Evolutionary conservation across 2,888 invertebrate genomes (phyloP), one percentile per base, ranked within the genome.

Genomic region (Allacma fusca): DNA sequence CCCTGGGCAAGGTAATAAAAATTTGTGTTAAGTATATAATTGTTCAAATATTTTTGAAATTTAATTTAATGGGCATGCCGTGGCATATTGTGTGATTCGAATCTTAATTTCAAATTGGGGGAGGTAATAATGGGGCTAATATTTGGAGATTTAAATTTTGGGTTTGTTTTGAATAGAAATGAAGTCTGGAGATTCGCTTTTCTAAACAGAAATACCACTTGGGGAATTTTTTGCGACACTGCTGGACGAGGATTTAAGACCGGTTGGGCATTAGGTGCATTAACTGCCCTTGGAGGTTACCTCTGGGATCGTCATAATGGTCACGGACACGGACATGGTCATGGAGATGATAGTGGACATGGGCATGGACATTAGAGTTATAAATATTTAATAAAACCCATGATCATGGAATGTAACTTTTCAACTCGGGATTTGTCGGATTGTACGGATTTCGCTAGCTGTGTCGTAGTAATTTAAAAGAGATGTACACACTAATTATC

Each of bases 1-100:
- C 96, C 96, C 0, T 96, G 96, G 96, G 88, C 94, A 72, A 91
- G 95, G 92, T 92, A 85, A 50, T 50, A 1, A 9, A 34, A n/a
- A n/a, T 23, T 57, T 68, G 19, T 28, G 13, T n/a, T n/a, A n/a
- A n/a, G n/a, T n/a, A n/a, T n/a, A n/a, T n/a, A 40, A 40, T 40
- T 40, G 5, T 40, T 40, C 40, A 5, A 28, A 21, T 5, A 67
- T 64, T 75, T 44, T 70, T 19, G 5, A 59, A 16, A 21, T 7
- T 9, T 24, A 69, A 57, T 62, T 69, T 44, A 29, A 28, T 23
- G n/a, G n/a, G n/a, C 34, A 28, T 13, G 5, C 40, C 13, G 40
- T 40, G 5, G 5, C 59, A 59, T 59, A 2, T 50, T 13, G 50
- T 19, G 50, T 9, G n/a, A 50, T 16, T 50, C 19, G 16, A 50